Evolutionary conservation across 2,888 invertebrate genomes (phyloP).

Genomic region (Apeira syringaria): DNA sequence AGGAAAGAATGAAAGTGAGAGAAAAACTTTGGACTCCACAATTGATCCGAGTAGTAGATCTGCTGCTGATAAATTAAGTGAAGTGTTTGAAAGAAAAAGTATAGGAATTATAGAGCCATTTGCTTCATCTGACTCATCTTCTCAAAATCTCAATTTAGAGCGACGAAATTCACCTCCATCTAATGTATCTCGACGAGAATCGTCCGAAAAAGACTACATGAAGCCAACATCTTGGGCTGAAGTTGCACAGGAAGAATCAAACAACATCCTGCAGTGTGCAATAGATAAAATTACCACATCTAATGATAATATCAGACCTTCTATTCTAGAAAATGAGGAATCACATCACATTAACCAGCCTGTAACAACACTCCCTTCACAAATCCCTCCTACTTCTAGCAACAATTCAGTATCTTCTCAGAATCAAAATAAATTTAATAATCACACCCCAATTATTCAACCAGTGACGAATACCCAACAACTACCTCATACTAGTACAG

Average conservation of each 20-base stretch:
- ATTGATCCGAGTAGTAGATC: conserved; percentile 67
- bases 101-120: conserved; percentile 66
- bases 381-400: conserved; percentile 20
- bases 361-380: conserved; percentile 25
- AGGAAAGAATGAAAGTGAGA: conserved; percentile 77
- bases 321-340: conserved; percentile 30
- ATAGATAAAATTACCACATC: conserved; percentile 45
- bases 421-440: conserved; percentile 46
- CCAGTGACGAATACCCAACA: conserved; percentile 43
- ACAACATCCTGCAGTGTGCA: conserved; percentile 40
- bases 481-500: conserved; percentile 41
- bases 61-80: conserved; percentile 74
- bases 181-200: conserved; percentile 68
- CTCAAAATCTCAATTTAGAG: conserved; percentile 68
- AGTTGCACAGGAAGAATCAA: conserved; percentile 65
- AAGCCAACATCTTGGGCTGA: conserved; percentile 73
- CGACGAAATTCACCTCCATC: conserved; percentile 73
- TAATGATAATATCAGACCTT: conserved; percentile 43
- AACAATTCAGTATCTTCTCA: conserved; percentile 40
- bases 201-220: conserved; percentile 62
- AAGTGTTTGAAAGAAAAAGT: conserved; percentile 78
- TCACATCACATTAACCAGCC: conserved; percentile 29
- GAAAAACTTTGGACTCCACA: conserved; percentile 62
- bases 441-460: conserved; percentile 40
- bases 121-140: conserved; percentile 52